Evolutionary conservation across 2,888 invertebrate genomes (phyloP).

Genomic region (Bellardia pandia): DNA sequence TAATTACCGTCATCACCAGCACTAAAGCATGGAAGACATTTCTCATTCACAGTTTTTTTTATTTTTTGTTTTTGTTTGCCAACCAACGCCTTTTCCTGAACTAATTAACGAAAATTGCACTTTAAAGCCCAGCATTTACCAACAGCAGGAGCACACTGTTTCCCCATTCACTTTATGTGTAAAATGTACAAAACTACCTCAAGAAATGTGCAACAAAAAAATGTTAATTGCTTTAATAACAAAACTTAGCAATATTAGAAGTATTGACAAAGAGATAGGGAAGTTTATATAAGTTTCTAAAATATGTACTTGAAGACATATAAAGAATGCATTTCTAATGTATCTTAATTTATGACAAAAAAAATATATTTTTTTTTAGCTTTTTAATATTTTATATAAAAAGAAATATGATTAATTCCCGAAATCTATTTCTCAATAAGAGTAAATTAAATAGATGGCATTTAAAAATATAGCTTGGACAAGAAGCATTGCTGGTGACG

Average conservation of each 20-base stretch:
- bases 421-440: no score
- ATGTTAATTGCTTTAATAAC: constrained; percentile 11
- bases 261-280: neutral
- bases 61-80: constrained; percentile 12
- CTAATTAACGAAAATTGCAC: constrained; percentile 61
- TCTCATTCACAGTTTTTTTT: neutral
- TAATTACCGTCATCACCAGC: constrained; percentile 39
- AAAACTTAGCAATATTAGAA: constrained; percentile 25
- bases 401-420: no score
- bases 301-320: neutral
- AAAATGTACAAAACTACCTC: neutral
- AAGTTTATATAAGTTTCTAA: neutral
- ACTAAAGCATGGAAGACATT: constrained; percentile 6
- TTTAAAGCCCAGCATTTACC: constrained; percentile 20
- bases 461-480: no score
- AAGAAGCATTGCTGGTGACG: no score
- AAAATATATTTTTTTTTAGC: no score
- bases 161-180: neutral
- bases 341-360: neutral
- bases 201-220: neutral
- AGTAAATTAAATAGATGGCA: no score
- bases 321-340: constrained; percentile 12
- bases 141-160: constrained; percentile 2
- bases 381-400: no score
- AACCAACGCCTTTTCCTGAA: constrained; percentile 51